Base-by-base conservation (phyloP, 2,113 vertebrate species). In the Serinus canaria region DNA sequence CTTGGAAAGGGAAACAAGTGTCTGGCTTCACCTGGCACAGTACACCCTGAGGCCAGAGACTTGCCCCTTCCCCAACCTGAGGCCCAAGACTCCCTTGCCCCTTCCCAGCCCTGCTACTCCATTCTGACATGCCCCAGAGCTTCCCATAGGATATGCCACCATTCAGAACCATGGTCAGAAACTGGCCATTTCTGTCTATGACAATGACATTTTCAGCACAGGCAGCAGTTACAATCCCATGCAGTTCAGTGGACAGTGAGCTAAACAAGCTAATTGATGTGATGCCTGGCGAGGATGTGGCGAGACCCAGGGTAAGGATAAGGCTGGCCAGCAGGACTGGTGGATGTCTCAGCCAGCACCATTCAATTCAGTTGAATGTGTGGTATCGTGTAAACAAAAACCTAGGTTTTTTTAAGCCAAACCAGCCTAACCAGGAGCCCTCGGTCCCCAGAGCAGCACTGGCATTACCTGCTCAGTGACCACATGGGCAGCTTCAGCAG, bases 381-480 rank as follows among this genome's bases (percentile, higher is more conserved):
- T 67, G 37, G 10, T 20, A 27, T 18, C 16, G 2, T 22, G 22
- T 17, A 17, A 68, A 86, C 13, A 11, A 50, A 58, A 59, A 21
- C 12, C 22, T 6, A 1, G 2, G 0, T 4, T 7, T n/a, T 56
- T 64, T 15, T 3, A 53, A 82, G 52, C 13, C 15, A 41, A 49
- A 10, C 47, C 30, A 41, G 66, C 16, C 13, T 7, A 47, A 15
- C 1, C 33, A 33, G 4, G 39, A 67, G 44, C 39, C 27, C 53
- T 5, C 15, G 58, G 33, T 44, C 50, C 27, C 16, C 13, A 5
- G 35, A 64, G 60, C 66, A 74, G 60, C 5, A 1, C 28, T 43
- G 56, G 44, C 30, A 5, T 94, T 95, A 99, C 99, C 99, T 99
- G 99, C 74, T 99, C 99, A 25, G 98, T 98, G 73, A 99, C 98